A percentile compares a stretch with the other conserved stretches of the same genome.
phyloP scores from a whole-genome alignment of 2,888 invertebrate species.

The Carpatolechia fugitivella region DNA sequence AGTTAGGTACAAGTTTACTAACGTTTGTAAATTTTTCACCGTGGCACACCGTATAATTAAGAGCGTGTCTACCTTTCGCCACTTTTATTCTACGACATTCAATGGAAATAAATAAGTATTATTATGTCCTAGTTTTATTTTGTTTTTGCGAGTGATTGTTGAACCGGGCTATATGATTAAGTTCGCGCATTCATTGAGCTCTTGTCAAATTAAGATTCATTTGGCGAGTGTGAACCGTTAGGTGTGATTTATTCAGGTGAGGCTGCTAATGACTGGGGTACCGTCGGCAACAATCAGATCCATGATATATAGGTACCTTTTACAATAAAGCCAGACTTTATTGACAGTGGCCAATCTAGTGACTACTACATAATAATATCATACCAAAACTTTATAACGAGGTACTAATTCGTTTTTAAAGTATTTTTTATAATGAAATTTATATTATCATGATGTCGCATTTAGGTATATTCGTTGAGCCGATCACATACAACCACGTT shows the following conservation, averaged over 20 bases:
- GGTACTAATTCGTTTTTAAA: too few species aligned
- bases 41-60: slow-evolving; percentile 33
- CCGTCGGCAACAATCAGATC: not conserved
- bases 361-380: too few species aligned
- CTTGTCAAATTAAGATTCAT: slow-evolving; percentile 65
- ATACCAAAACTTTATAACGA: too few species aligned
- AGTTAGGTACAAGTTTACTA: slow-evolving; percentile 25
- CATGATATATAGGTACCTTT: too few species aligned
- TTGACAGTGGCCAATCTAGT: too few species aligned
- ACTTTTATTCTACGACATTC: slow-evolving; percentile 54
- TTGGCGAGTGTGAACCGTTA: slow-evolving; percentile 51
- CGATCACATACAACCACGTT: too few species aligned
- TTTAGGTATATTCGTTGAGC: too few species aligned
- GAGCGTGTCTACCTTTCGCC: slow-evolving; percentile 45
- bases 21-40: slow-evolving; percentile 26
- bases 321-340: too few species aligned
- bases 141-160: slow-evolving; percentile 32
- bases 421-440: too few species aligned
- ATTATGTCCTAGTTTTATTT: slow-evolving; percentile 44
- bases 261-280: slow-evolving; percentile 41
- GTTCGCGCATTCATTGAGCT: slow-evolving; percentile 52
- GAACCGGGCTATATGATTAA: slow-evolving; percentile 49
- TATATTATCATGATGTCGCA: too few species aligned
- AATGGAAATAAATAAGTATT: slow-evolving; percentile 59
- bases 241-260: slow-evolving; percentile 58